Evolutionary conservation across 2,113 vertebrate genomes (phyloP).

Genomic region (Brienomyrus brachyistius): DNA sequence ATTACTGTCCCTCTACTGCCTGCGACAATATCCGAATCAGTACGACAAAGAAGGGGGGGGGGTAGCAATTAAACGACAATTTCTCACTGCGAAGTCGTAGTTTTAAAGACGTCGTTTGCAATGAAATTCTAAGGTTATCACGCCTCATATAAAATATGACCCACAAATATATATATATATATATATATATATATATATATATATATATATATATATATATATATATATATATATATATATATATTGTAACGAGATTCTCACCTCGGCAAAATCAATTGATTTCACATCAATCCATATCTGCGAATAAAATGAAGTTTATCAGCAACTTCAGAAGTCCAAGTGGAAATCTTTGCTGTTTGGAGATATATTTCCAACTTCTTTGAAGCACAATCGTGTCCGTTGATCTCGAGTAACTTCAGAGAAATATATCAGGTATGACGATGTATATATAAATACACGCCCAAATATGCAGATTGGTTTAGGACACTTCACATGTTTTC

Average conservation of each 20-base stretch:
- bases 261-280: not conserved
- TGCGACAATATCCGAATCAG: not conserved
- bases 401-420: constrained; percentile 15
- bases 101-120: not conserved
- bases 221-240: not conserved
- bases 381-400: not conserved
- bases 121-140: not conserved
- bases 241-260: not conserved
- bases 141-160: not conserved
- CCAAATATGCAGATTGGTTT: not conserved
- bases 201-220: not conserved
- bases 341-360: not conserved
- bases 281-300: not conserved
- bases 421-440: not conserved
- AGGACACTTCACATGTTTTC: not conserved
- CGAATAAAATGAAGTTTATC: not conserved
- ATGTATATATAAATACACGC: not conserved
- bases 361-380: constrained; percentile 8
- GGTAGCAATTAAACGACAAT: not conserved
- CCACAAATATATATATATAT: not conserved
- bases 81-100: not conserved
- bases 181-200: constrained; percentile 7
- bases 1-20: not conserved
- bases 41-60: not conserved
- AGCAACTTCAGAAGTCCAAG: not conserved